Evolutionary conservation across 2,797 vertebrate species (phyloP).

Genomic region (Melanotaenia trifasciata): DNA sequence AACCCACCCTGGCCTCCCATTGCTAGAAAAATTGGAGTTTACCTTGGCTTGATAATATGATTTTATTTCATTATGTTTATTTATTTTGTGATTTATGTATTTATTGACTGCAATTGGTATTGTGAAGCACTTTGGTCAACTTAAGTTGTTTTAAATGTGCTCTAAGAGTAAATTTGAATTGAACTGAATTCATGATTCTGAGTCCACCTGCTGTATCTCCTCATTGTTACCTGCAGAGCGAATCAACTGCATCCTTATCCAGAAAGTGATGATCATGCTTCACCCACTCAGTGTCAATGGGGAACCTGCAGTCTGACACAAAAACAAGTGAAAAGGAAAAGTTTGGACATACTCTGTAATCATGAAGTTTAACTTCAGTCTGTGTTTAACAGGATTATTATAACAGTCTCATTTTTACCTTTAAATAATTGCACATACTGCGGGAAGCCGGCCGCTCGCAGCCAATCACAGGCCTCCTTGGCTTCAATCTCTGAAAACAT

Average conservation of each 20-base stretch:
- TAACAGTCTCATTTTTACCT: constrained; percentile 78
- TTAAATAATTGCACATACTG: constrained; percentile 90
- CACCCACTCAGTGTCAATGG: constrained; percentile 85
- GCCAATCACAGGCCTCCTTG: constrained; percentile 91
- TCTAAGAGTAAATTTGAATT: too few species aligned
- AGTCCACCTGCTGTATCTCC: too few species aligned
- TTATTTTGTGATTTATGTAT: too few species aligned
- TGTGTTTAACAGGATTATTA: constrained; percentile 6
- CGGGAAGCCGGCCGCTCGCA: constrained; percentile 90
- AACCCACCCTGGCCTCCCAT: too few species aligned
- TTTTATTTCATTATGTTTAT: too few species aligned
- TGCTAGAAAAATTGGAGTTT: too few species aligned
- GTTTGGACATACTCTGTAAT: too few species aligned
- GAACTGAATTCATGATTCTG: too few species aligned
- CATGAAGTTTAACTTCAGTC: background rate
- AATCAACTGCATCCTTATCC: constrained; percentile 88
- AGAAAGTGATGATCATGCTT: constrained; percentile 89
- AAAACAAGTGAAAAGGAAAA: constrained; percentile 13
- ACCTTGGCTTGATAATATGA: too few species aligned
- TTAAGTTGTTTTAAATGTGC: too few species aligned
- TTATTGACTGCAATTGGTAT: too few species aligned
- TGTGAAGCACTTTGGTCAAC: too few species aligned
- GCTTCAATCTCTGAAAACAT: constrained; percentile 90
- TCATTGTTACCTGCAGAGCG: constrained; percentile 87
- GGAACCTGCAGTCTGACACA: constrained; percentile 86